Evolutionary conservation across 2,113 vertebrate species (phyloP).

Genomic region (Trachemys scripta): DNA sequence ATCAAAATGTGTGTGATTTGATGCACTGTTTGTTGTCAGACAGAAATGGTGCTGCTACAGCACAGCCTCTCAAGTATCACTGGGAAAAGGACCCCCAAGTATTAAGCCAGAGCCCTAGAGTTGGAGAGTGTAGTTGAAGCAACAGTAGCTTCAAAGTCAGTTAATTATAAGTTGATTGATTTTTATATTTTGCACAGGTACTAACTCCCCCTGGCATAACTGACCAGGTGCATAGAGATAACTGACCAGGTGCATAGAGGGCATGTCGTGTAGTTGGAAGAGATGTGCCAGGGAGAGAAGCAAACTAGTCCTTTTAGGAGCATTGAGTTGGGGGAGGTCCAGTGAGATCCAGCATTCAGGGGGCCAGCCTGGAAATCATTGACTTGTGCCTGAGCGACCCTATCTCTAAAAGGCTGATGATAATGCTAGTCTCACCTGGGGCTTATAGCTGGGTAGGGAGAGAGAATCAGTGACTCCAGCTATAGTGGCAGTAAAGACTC

Average conservation of each 20-base stretch:
- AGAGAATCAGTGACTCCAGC: not conserved
- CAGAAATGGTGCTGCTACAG: not conserved
- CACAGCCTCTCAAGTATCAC: not conserved
- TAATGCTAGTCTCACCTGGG: not conserved
- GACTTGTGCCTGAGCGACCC: not conserved
- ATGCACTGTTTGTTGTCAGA: not conserved
- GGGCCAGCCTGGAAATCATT: not conserved
- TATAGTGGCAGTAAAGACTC: not conserved
- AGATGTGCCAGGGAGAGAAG: not conserved
- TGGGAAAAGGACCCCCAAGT: not conserved
- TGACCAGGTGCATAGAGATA: not conserved
- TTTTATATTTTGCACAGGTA: fast-evolving
- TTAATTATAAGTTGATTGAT: not conserved
- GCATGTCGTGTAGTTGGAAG: fast-evolving
- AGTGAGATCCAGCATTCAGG: not conserved
- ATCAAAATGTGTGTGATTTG: not conserved
- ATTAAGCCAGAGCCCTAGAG: not conserved
- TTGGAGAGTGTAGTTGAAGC: not conserved
- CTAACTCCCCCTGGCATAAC: not conserved
- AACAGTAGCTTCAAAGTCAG: not conserved
- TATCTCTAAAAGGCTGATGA: not conserved
- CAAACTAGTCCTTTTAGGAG: not conserved
- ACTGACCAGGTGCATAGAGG: not conserved
- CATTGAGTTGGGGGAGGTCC: not conserved
- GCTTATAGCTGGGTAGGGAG: not conserved